A percentile compares a stretch with the other conserved stretches of the same genome.
phyloP scores from a whole-genome alignment of 2,888 invertebrate species.

The Brachylomia viminalis region DNA sequence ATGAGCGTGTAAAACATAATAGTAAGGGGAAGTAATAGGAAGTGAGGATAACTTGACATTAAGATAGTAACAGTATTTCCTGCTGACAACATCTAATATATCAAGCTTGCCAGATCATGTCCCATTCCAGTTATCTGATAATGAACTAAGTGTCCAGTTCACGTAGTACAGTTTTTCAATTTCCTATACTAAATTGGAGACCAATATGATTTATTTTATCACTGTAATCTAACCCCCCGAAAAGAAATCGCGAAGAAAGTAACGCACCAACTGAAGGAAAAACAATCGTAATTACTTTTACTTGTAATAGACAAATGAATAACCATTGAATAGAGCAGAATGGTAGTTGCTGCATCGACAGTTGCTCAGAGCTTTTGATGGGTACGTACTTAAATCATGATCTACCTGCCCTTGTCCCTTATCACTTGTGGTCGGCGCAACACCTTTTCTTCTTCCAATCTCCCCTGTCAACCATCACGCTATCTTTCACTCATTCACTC shows the following conservation, averaged over 20 bases:
- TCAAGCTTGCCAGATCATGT: not conserved
- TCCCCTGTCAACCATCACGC: too few species aligned
- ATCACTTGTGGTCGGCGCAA: too few species aligned
- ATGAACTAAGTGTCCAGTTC: not conserved
- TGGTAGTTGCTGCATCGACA: not conserved
- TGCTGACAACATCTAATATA: conserved; percentile 11
- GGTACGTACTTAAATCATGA: too few species aligned
- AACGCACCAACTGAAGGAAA: not conserved
- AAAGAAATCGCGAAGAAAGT: not conserved
- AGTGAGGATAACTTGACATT: not conserved
- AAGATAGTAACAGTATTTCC: not conserved
- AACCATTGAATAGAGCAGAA: not conserved
- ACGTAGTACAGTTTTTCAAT: not conserved
- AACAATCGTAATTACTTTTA: too few species aligned
- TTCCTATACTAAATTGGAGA: not conserved
- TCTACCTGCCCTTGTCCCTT: too few species aligned
- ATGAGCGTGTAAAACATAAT: not conserved
- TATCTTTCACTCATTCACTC: too few species aligned
- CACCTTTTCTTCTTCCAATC: too few species aligned
- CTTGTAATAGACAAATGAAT: too few species aligned
- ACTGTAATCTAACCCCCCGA: not conserved
- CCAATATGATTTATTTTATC: not conserved
- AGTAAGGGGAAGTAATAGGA: too few species aligned
- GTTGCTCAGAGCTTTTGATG: not conserved
- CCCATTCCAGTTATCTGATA: conserved; percentile 17